These are phyloP conservation scores for Rhynchonycteris naso DNA, from an alignment of 2,797 vertebrate genomes.

Conservation along the genomic window DNA sequence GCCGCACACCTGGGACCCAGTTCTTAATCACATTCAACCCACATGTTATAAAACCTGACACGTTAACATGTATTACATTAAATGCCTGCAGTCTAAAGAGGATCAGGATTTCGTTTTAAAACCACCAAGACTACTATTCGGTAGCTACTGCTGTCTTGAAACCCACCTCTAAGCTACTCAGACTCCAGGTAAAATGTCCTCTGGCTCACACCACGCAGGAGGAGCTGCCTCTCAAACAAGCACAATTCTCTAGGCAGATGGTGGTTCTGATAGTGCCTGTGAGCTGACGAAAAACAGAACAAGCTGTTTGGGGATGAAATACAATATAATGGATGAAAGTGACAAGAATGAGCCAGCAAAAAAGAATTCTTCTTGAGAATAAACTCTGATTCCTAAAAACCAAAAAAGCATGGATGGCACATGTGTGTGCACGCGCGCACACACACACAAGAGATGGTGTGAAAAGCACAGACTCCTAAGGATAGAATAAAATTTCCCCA, in stretches of 20 bases:
- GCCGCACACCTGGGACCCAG: background rate
- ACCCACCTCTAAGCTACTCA: background rate
- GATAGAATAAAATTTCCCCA: background rate
- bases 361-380: background rate
- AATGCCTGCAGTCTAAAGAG: background rate
- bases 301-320: background rate
- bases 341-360: background rate
- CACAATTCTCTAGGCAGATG: background rate
- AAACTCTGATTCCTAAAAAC: background rate
- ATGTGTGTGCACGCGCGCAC: background rate
- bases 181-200: background rate
- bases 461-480: background rate
- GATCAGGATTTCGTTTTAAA: slow-evolving; percentile 37
- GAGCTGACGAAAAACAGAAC: background rate
- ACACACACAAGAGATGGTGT: background rate
- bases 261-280: background rate
- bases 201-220: background rate
- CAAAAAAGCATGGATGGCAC: slow-evolving; percentile 1
- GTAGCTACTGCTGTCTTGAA: slow-evolving; percentile 5
- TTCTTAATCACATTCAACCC: background rate
- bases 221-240: background rate
- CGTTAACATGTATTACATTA: background rate
- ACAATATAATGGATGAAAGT: background rate
- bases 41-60: background rate
- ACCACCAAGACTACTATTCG: background rate